These are phyloP conservation scores for Artemisiospiza belli DNA, from an alignment of 2,113 vertebrate genomes.

Conservation along the genomic window DNA sequence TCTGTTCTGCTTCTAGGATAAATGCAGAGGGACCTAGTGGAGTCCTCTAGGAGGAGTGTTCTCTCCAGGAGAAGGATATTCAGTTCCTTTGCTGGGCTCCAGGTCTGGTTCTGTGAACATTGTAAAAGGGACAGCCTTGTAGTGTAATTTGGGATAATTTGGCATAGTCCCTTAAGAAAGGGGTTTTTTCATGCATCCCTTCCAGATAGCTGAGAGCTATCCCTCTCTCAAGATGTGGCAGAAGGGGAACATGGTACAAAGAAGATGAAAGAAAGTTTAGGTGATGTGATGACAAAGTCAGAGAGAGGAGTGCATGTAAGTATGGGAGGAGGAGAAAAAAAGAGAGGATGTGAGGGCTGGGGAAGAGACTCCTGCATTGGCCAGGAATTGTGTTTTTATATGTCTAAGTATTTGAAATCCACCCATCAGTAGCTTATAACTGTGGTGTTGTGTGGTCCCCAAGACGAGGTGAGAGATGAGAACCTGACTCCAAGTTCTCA, in stretches of 20 bases:
- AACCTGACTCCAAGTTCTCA: too few species aligned
- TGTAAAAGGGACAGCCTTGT: neutral
- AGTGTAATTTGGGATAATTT: neutral
- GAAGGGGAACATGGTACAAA: neutral
- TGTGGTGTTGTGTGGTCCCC: neutral
- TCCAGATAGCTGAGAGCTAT: neutral
- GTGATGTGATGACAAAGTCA: neutral
- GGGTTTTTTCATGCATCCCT: neutral
- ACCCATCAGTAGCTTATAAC: neutral
- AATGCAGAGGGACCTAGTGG: neutral
- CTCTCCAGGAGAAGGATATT: neutral
- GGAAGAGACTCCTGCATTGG: neutral
- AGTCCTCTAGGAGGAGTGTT: neutral
- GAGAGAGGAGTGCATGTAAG: neutral
- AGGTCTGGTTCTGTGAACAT: neutral
- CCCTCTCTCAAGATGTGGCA: neutral
- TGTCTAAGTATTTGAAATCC: neutral
- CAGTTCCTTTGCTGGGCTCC: rapidly evolving
- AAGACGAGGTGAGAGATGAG: too few species aligned
- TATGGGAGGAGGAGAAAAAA: neutral
- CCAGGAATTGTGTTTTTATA: neutral
- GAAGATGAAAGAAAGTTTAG: neutral
- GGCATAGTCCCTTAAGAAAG: neutral
- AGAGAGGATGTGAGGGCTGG: neutral
- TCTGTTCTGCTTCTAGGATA: neutral